Base-by-base conservation (phyloP, 2,797 vertebrate species). In the Adelosebastes latens region DNA sequence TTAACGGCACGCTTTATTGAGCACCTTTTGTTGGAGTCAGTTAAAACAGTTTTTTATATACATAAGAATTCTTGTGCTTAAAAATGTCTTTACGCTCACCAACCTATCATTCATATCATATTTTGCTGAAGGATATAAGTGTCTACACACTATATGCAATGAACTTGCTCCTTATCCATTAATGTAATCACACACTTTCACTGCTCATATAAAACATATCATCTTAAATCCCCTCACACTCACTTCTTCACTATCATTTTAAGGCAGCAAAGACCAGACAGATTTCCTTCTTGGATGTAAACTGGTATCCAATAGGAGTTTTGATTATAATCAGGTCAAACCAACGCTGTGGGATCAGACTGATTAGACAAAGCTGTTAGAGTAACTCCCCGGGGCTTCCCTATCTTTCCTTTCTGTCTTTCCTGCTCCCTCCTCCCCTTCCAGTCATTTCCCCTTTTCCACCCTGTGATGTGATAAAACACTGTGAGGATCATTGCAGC, bases 321-420 rank as follows among this genome's bases (percentile, higher is more conserved):
- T 84, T 87, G 84, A 90, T 91, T 86, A 67, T 87, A 93, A 93
- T 94, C 91, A 92, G 92, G 90, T 92, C 89, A 92, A 82, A 89
- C 60, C 75, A 64, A 63, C 86, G 74, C 91, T 71, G 72, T 77
- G 85, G 90, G 89, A 91, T 88, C 88, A 90, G 70, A 77, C 86
- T 90, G 93, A 92, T 91, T 89, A 91, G 84, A 87, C 75, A 61
- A 74, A 87, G 87, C 89, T 84, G 84, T 92, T 89, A 72, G 77
- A 87, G 80, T 72, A 82, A 65, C 87, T 92, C 90, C 86, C 84
- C 1, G 58, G 74, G 64, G 90, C 59, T 84, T 87, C 79, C 72
- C 67, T 46, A 66, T 86, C 86, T 61, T 55, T 70, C 49, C 65
- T 72, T 56, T 70, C 77, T 67, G 68, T 62, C 31, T 72, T 65